Base-by-base conservation (phyloP, 2,888 invertebrate genomes). In the Panorpa germanica region DNA sequence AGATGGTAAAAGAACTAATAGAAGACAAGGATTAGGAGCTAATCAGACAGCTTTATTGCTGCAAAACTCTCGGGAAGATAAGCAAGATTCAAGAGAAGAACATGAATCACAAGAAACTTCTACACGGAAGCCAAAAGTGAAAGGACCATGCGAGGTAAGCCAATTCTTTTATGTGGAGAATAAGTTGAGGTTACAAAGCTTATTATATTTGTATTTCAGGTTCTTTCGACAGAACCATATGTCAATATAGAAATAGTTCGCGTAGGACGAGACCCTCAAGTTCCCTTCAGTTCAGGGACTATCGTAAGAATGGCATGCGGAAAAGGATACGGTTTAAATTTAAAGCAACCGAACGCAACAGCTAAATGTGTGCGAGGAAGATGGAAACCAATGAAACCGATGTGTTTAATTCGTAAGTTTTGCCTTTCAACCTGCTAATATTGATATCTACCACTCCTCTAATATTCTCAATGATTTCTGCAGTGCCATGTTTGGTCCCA, bases 341-440 rank as follows among this genome's bases (percentile, higher is more conserved):
- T 81, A 35, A 69, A 69, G 32, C 63, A 64, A 12, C 60, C 62
- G 31, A 82, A 82, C 45, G 64, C 67, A 3, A 81, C 82, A 2
- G 76, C 76, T 0, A 72, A 73, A 43, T 90, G 90, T 48, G 70
- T 75, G 3, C 63, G 80, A 36, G 86, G 88, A 1, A 64, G 75
- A 38, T 88, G 88, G 88, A 77, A 73, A 42, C 83, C 83, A 0
- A 67, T 68, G 36, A 73, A 70, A 40, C 86, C 88, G 0, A 65
- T 66, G 41, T 90, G 88, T 49, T 61, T 71, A 44, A 74, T 83
- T 45, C 59, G 82, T 82, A 59, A 65, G 68, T 60, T 39, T 28
- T 39, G 12, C 28, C 21, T 10, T 13, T 34, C 8, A 29, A 27
- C 14, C 19, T 25, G 24, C 10, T 33, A 17, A 31, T 13, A 14